Evolutionary conservation across 1,140 invertebrate genomes (phyloP), one percentile per base, ranked within the genome.

Genomic region (Drosophila nannoptera): DNA sequence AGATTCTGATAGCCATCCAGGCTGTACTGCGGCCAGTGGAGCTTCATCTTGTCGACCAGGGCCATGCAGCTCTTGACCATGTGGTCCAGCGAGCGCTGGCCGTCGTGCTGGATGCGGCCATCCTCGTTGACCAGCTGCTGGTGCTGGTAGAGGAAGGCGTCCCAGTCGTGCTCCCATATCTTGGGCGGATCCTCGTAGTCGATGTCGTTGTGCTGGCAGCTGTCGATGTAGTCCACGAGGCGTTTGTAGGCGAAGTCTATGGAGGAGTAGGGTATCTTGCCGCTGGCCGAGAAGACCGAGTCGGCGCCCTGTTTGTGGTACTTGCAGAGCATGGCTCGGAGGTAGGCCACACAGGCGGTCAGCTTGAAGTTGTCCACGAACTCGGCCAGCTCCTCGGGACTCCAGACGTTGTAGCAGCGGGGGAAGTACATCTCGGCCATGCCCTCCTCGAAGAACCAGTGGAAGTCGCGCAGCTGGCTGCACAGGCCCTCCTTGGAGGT

Each of bases 401-500:
- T 94, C 84, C 94, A 94, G 35, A 96, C 92, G 63, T 96, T 95
- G 89, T 96, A 97, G 78, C 96, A 97, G 36, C 97, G 92, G 0
- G 96, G 97, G 88, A 96, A 97, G 61, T 94, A 94, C 3, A 94
- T 94, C 65, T 94, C 91, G 0, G 96, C 93, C 31, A 96, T 92
- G 14, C 94, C 94, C 32, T 94, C 93, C 81, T 97, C 95, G 72
- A 93, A 95, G 87, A 94, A 96, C 96, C 97, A 98, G 80, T 96
- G 94, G 89, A 97, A 94, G 90, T 97, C 95, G 59, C 94, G 93
- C 42, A 98, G 90, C 65, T 94, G 94, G 6, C 93, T 91, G 72
- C 95, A 96, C 29, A 98, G 90, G 33, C 97, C 95, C 90, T 97
- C 95, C 92, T 98, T 98, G 0, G 96, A 97, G 2, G 96, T 97